Conservation (phyloP, 2,113 vertebrate species). For the Colius striatus region DNA sequence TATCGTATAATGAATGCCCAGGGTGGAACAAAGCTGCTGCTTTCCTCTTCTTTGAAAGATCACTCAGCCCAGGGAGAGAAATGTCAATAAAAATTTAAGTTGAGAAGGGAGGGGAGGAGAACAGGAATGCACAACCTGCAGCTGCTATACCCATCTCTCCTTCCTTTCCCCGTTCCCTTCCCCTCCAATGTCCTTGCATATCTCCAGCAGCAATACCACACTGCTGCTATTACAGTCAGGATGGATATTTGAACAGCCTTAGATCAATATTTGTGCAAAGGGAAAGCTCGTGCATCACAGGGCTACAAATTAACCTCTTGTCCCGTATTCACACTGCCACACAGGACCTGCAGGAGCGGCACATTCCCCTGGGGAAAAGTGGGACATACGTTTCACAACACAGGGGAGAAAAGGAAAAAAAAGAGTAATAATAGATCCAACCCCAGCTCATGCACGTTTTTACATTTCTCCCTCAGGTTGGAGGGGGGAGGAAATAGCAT, state of each 20-base stretch:
- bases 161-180: background rate
- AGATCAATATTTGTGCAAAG: constrained; percentile 76
- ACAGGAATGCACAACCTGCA: background rate
- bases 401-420: background rate
- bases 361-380: background rate
- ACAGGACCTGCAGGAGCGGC: background rate
- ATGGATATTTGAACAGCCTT: constrained; percentile 46
- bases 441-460: background rate
- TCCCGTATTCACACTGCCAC: background rate
- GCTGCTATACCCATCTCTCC: background rate
- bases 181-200: constrained; percentile 19
- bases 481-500: constrained; percentile 12
- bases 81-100: constrained; percentile 20
- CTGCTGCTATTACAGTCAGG: constrained; percentile 8
- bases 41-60: constrained; percentile 4
- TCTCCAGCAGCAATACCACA: constrained; percentile 45
- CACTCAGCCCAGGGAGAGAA: background rate
- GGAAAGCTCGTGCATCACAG: constrained; percentile 52
- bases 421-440: constrained; percentile 22
- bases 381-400: background rate
- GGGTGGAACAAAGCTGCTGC: background rate
- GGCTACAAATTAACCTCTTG: constrained; percentile 73
- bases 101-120: background rate
- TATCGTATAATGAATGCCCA: background rate
- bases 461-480: constrained; percentile 43